Conservation (phyloP, 2,888 invertebrate species). For the Tachina grossa region DNA sequence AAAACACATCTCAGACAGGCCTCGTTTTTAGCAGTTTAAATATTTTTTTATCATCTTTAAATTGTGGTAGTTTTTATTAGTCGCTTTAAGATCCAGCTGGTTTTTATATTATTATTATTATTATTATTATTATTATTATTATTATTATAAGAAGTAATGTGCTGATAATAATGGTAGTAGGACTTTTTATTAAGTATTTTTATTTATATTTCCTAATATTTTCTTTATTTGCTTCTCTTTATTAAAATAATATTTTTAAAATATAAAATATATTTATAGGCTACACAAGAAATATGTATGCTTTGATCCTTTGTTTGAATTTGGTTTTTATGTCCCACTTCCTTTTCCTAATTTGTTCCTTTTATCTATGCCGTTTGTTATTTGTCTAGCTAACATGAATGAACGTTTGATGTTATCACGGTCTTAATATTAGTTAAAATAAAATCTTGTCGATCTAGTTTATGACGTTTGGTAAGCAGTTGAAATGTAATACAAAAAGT, state of each 20-base stretch:
- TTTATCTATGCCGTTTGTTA: conserved; percentile 29
- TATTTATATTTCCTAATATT: conserved; percentile 36
- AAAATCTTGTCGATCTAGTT: conserved; percentile 61
- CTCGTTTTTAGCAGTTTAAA: conserved; percentile 9
- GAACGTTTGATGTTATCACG: conserved; percentile 54
- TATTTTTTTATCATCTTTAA: conserved; percentile 28
- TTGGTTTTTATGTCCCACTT: conserved; percentile 54
- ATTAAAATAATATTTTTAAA: neutral
- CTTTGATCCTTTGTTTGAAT: conserved; percentile 13
- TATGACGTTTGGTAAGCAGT: conserved; percentile 51
- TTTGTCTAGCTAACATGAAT: neutral
- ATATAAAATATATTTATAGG: conserved; percentile 26
- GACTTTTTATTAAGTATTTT: conserved; percentile 45
- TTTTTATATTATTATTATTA: neutral
- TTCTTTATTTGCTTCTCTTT: neutral
- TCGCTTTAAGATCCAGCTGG: conserved; percentile 32
- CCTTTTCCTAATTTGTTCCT: conserved; percentile 62
- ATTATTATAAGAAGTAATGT: conserved; percentile 4
- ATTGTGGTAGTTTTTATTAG: conserved; percentile 18
- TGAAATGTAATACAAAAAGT: conserved; percentile 57
- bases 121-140: too few species aligned
- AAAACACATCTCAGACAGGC: neutral
- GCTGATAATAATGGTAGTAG: conserved; percentile 34
- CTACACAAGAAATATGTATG: conserved; percentile 15
- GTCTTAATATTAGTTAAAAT: conserved; percentile 15